These are phyloP conservation scores for Galerucella calmariensis DNA, from an alignment of 2,888 invertebrate genomes.

Conservation along the genomic window DNA sequence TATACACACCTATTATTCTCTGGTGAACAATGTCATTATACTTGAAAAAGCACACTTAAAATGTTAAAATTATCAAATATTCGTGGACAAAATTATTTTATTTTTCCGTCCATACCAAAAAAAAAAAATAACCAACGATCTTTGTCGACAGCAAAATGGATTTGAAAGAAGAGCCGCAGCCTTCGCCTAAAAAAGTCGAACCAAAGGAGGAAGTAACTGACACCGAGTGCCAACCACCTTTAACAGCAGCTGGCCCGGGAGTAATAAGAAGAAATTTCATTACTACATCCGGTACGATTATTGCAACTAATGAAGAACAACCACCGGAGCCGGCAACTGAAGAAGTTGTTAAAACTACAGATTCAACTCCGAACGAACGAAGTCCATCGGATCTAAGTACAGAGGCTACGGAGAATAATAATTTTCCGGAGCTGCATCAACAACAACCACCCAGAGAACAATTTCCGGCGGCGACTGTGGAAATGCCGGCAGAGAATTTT, in stretches of 20 bases:
- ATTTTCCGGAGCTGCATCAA: constrained; percentile 30
- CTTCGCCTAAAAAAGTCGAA: constrained; percentile 42
- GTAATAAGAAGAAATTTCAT: constrained; percentile 57
- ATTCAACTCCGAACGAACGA: constrained; percentile 44
- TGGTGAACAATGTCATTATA: no score
- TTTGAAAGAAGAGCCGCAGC: constrained; percentile 43
- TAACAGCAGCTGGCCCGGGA: constrained; percentile 37
- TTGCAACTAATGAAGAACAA: constrained; percentile 54
- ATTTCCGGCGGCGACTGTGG: constrained; percentile 35
- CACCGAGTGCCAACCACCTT: constrained; percentile 25
- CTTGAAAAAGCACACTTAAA: no score
- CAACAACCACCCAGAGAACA: constrained; percentile 32
- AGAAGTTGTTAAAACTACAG: constrained; percentile 59
- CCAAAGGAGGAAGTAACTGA: constrained; percentile 40
- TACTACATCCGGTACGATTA: constrained; percentile 62
- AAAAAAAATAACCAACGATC: neutral
- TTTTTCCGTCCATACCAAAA: neutral
- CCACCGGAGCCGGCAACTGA: constrained; percentile 57
- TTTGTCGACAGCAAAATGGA: constrained; percentile 45
- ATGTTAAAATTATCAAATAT: no score
- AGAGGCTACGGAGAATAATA: constrained; percentile 29
- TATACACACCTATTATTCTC: no score
- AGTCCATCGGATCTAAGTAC: constrained; percentile 41
- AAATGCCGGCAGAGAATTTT: constrained; percentile 33
- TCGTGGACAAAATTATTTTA: no score